These are phyloP conservation scores for Orestias chungarensis DNA, from an alignment of 2,797 vertebrate species.

Conservation along the genomic window DNA sequence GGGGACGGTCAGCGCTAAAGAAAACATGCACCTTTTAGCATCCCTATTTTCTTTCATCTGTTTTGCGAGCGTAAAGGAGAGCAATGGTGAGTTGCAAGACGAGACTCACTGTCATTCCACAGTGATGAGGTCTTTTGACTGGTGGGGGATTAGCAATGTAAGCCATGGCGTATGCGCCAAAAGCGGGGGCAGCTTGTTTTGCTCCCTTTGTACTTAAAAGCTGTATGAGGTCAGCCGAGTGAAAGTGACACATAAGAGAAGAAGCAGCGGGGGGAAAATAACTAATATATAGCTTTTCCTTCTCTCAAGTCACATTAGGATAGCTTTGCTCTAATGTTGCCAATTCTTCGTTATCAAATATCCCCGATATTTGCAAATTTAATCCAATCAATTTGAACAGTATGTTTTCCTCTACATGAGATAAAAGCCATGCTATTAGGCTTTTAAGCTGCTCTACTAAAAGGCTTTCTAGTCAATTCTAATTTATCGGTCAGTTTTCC, in stretches of 20 bases:
- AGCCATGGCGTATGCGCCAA: slow-evolving; percentile 51
- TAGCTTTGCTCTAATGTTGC: slow-evolving; percentile 19
- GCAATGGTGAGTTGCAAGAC: slow-evolving; percentile 28
- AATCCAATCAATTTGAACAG: slow-evolving; percentile 41
- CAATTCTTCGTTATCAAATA: slow-evolving; percentile 28
- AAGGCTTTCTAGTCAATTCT: slow-evolving; percentile 42
- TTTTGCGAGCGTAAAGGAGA: slow-evolving; percentile 29
- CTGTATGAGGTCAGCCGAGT: slow-evolving; percentile 38
- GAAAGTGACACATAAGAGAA: slow-evolving; percentile 12
- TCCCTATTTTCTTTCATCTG: slow-evolving; percentile 17
- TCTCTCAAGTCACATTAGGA: slow-evolving; percentile 11
- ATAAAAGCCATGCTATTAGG: slow-evolving; percentile 41
- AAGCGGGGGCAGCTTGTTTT: slow-evolving; percentile 42
- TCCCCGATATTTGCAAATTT: slow-evolving; percentile 35
- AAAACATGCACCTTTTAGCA: slow-evolving; percentile 20
- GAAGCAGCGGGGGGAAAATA: slow-evolving; percentile 4
- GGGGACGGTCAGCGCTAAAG: slow-evolving; percentile 9
- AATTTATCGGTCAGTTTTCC: slow-evolving; percentile 39
- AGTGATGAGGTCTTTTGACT: slow-evolving; percentile 53
- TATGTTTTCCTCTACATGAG: slow-evolving; percentile 19
- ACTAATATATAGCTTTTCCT: slow-evolving; percentile 9
- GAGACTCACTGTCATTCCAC: slow-evolving; percentile 46
- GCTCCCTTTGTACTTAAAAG: slow-evolving; percentile 38
- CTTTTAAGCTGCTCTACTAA: slow-evolving; percentile 51
- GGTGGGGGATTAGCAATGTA: slow-evolving; percentile 60